These are phyloP conservation scores for Aculops lycopersici DNA, from an alignment of 1,140 invertebrate species.

Conservation along the genomic window DNA sequence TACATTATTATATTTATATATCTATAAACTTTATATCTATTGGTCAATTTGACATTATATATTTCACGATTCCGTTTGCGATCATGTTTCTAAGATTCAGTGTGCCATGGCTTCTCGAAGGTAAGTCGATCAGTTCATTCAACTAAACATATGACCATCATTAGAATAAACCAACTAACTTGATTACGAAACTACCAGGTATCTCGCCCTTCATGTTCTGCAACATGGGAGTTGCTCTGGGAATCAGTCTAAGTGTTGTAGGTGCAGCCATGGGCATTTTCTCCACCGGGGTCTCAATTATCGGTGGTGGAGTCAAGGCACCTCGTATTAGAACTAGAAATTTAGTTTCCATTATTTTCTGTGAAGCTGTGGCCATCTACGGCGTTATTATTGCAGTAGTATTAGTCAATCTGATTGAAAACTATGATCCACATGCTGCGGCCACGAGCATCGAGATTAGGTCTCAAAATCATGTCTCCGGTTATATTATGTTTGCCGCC, in stretches of 20 bases:
- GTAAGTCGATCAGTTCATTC: too few species aligned
- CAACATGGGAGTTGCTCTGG: constrained; percentile 52
- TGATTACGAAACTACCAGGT: too few species aligned
- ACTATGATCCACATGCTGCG: constrained; percentile 3
- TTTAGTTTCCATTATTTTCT: constrained; percentile 94
- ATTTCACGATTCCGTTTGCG: too few species aligned
- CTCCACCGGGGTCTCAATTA: constrained; percentile 74
- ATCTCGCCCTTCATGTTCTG: constrained; percentile 80
- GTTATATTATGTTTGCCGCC: constrained; percentile 79
- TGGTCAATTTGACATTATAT: too few species aligned
- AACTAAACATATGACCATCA: too few species aligned
- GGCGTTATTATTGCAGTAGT: constrained; percentile 94
- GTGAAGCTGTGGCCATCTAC: constrained; percentile 92
- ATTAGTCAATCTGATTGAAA: constrained; percentile 38
- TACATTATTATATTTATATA: too few species aligned
- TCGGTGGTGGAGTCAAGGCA: constrained; percentile 89
- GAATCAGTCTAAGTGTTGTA: constrained; percentile 75
- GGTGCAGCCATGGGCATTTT: constrained; percentile 86
- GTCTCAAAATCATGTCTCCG: constrained; percentile 10
- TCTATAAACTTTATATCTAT: too few species aligned
- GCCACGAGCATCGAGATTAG: constrained; percentile 2
- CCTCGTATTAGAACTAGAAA: constrained; percentile 97
- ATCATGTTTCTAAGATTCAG: too few species aligned
- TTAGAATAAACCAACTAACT: too few species aligned
- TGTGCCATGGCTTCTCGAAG: too few species aligned